These are phyloP conservation scores for Diplolepis rosae DNA, from an alignment of 2,888 invertebrate genomes.

Conservation along the genomic window DNA sequence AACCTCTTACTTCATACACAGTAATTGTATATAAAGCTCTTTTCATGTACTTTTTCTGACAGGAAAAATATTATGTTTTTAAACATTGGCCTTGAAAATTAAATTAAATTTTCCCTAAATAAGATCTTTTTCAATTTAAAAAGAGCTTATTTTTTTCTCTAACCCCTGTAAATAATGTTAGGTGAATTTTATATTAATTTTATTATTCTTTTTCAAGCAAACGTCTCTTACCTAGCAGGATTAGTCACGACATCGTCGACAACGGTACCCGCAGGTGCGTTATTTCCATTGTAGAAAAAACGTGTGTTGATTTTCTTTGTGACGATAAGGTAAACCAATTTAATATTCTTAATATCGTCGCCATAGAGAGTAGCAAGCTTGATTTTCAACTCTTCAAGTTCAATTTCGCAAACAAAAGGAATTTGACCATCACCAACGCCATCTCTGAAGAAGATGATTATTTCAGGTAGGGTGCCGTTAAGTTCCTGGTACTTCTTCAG, in stretches of 20 bases:
- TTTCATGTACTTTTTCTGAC: too few relatives aligned
- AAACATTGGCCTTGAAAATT: too few relatives aligned
- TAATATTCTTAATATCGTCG: constrained; percentile 59
- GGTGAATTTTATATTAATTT: too few relatives aligned
- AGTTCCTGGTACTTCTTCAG: constrained; percentile 75
- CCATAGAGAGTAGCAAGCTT: constrained; percentile 77
- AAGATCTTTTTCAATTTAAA: too few relatives aligned
- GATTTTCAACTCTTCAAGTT: constrained; percentile 79
- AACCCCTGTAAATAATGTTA: too few relatives aligned
- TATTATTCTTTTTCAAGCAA: too few relatives aligned
- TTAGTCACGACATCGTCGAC: constrained; percentile 90
- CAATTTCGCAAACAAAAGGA: constrained; percentile 83
- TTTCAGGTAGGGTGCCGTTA: constrained; percentile 77
- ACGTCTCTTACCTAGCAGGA: constrained; percentile 78
- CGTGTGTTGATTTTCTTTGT: constrained; percentile 91
- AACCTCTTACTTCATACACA: too few relatives aligned
- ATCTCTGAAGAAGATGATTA: constrained; percentile 90
- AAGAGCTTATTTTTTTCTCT: too few relatives aligned
- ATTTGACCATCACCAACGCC: constrained; percentile 96
- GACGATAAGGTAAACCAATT: constrained; percentile 87
- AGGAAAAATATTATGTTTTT: too few relatives aligned
- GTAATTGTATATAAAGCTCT: too few relatives aligned
- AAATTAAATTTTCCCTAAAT: too few relatives aligned
- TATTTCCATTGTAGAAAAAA: constrained; percentile 77
- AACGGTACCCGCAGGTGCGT: constrained; percentile 91